Evolutionary conservation across 2,113 vertebrate genomes (phyloP).

Genomic region (Hippocampus zosterae): DNA sequence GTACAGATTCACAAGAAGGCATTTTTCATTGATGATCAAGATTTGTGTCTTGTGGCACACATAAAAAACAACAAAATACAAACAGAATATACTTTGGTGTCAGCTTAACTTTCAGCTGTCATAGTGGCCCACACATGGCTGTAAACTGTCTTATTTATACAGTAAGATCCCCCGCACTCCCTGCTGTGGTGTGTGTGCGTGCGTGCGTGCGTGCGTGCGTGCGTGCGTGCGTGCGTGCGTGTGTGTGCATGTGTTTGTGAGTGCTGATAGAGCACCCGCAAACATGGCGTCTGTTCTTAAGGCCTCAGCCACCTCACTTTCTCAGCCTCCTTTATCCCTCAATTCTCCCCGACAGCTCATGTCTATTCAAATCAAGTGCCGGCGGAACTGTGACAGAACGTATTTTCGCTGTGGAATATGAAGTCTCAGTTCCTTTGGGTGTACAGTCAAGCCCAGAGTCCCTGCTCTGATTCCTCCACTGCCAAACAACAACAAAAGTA

Average conservation of each 20-base stretch:
- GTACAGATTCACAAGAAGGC: not conserved
- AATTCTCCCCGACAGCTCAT: conserved; percentile 58
- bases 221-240: not conserved
- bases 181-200: not conserved
- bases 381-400: conserved; percentile 56
- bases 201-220: not conserved
- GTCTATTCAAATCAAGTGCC: conserved; percentile 65
- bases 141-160: conserved; percentile 4
- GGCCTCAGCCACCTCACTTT: conserved; percentile 48
- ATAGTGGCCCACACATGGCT: not conserved
- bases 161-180: not conserved
- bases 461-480: conserved; percentile 47
- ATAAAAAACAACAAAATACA: not conserved
- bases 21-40: not conserved
- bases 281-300: conserved; percentile 28
- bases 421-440: conserved; percentile 58
- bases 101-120: not conserved
- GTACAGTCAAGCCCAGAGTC: conserved; percentile 42
- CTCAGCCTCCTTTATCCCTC: conserved; percentile 54
- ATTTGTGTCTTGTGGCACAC: not conserved
- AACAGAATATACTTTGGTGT: not conserved
- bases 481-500: conserved; percentile 55
- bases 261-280: conserved; percentile 44
- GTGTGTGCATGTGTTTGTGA: conserved; percentile 7
- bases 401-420: conserved; percentile 59